Evolutionary conservation across 1,140 invertebrate species (phyloP).

Genomic region (Cataglyphis hispanica): DNA sequence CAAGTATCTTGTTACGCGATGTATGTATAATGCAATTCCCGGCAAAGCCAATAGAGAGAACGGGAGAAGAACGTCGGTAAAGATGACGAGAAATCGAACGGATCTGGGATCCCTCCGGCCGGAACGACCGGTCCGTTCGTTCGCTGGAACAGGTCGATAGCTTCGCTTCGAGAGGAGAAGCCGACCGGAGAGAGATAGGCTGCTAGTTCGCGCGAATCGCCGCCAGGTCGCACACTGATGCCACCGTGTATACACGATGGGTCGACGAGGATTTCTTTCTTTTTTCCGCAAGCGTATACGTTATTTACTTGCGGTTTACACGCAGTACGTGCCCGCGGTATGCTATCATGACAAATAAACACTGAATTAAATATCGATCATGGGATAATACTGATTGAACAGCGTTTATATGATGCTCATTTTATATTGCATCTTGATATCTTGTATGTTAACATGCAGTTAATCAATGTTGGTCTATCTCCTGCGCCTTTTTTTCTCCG

Average conservation of each 20-base stretch:
- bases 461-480: no score
- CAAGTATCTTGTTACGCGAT: slow-evolving; percentile 1
- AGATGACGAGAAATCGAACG: slow-evolving; percentile 34
- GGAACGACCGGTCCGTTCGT: not conserved
- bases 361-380: not conserved
- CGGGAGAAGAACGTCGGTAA: slow-evolving; percentile 20
- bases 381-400: not conserved
- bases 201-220: slow-evolving; percentile 36
- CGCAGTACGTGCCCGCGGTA: slow-evolving; percentile 15
- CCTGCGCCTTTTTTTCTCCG: no score
- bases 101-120: not conserved
- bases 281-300: not conserved
- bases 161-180: slow-evolving; percentile 15
- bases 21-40: not conserved
- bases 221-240: slow-evolving; percentile 57
- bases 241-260: not conserved
- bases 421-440: no score
- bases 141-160: slow-evolving; percentile 55
- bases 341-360: not conserved
- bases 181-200: slow-evolving; percentile 26
- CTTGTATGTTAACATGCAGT: no score
- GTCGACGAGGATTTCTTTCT: not conserved
- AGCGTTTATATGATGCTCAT: not conserved
- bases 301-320: not conserved
- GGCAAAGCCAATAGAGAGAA: not conserved